phyloP scores from a whole-genome alignment of 2,888 invertebrate genomes.

The Suillia variegata region DNA sequence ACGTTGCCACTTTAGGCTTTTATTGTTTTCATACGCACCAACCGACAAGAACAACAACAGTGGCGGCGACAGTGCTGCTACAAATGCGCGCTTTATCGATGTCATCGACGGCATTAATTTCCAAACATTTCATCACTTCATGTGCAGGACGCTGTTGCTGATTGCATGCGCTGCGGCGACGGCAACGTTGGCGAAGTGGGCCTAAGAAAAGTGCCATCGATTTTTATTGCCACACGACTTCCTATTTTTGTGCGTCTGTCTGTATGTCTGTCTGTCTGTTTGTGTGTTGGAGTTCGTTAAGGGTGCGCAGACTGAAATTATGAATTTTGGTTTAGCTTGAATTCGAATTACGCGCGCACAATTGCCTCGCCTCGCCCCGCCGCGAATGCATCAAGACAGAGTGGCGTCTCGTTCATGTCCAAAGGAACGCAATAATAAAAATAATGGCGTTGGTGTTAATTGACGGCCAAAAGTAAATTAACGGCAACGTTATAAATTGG shows the following conservation, averaged over 20 bases:
- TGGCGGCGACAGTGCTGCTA: no score
- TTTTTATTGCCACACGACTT: constrained; percentile 31
- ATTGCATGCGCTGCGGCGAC: neutral
- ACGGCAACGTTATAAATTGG: neutral
- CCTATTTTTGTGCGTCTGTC: no score
- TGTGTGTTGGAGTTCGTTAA: neutral
- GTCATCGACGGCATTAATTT: constrained; percentile 17
- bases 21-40: constrained; percentile 11
- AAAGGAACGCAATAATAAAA: no score
- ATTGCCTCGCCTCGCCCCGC: no score
- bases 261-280: no score
- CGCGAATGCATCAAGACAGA: constrained; percentile 46
- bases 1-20: constrained; percentile 11
- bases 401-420: neutral
- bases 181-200: neutral
- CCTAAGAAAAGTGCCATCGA: constrained; percentile 19
- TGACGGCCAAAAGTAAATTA: neutral
- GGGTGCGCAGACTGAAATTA: constrained; percentile 4
- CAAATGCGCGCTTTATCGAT: neutral
- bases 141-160: constrained; percentile 4
- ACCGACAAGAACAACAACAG: no score
- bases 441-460: neutral
- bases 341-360: constrained; percentile 52
- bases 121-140: constrained; percentile 34
- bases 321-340: constrained; percentile 24